These are phyloP conservation scores for Planococcus citri DNA, from an alignment of 1,140 invertebrate genomes.

Conservation along the genomic window DNA sequence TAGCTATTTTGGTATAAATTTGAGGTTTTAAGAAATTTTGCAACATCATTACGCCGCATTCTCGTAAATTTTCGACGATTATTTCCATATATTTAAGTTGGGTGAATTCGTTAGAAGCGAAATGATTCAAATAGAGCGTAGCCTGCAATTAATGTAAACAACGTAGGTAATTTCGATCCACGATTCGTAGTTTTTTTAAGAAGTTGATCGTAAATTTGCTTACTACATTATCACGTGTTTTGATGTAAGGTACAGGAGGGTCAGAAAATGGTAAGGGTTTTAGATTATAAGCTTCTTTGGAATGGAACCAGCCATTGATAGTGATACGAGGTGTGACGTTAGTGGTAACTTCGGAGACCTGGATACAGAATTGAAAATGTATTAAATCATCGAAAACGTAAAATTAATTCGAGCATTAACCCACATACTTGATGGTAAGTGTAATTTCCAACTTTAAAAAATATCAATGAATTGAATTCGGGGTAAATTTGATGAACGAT, in stretches of 20 bases:
- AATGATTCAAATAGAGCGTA: not conserved
- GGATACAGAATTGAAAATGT: not conserved
- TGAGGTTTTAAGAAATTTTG: not conserved
- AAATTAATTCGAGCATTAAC: constrained; percentile 4
- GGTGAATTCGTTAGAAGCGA: not conserved
- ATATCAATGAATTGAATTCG: constrained; percentile 27
- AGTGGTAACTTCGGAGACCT: constrained; percentile 28
- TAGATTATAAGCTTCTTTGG: not conserved
- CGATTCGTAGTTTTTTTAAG: not conserved
- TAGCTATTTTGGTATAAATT: not conserved
- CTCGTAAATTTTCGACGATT: not conserved
- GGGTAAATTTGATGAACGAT: constrained; percentile 24
- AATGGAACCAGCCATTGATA: constrained; percentile 30
- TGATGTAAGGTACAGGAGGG: not conserved
- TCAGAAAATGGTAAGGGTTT: not conserved
- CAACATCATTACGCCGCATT: not conserved
- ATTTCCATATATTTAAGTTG: not conserved
- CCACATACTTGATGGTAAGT: constrained; percentile 28
- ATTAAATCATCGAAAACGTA: not conserved
- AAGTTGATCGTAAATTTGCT: not conserved
- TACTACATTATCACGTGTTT: not conserved
- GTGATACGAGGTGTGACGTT: constrained; percentile 23
- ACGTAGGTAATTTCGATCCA: not conserved
- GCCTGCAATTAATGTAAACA: not conserved
- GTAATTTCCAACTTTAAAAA: constrained; percentile 28